A percentile compares a stretch with the other conserved stretches of the same genome.
Evolutionary conservation across 2,797 vertebrate species (phyloP).

Genomic region (Champsocephalus gunnari): DNA sequence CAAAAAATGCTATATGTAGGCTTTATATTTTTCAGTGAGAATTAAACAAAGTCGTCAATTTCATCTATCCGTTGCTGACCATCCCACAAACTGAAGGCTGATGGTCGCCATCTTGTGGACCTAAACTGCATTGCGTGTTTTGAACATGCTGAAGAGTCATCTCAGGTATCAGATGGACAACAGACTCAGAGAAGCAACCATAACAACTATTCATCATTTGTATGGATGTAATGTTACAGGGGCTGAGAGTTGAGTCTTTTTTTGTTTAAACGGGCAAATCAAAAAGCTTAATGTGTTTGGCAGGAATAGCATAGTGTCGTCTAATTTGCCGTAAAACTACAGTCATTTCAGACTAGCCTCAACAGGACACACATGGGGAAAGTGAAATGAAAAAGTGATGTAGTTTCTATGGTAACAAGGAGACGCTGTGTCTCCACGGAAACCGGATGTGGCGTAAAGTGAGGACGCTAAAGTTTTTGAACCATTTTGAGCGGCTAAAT

Average conservation of each 20-base stretch:
- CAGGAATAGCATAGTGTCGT: neutral
- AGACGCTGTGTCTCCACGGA: slow-evolving; percentile 54
- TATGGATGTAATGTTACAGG: neutral
- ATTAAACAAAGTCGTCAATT: slow-evolving; percentile 14
- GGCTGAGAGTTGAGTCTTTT: neutral
- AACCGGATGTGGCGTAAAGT: slow-evolving; percentile 74
- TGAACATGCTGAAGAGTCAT: neutral
- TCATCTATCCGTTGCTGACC: neutral
- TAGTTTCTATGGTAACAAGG: slow-evolving; percentile 68
- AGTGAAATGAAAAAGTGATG: neutral
- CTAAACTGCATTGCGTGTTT: neutral
- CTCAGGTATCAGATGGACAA: neutral
- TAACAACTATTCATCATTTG: neutral
- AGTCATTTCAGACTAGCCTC: no score
- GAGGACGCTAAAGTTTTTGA: slow-evolving; percentile 71
- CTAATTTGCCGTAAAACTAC: neutral
- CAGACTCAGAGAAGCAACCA: neutral
- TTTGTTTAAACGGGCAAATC: neutral
- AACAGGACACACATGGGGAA: no score
- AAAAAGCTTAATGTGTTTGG: neutral
- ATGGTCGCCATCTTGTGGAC: slow-evolving; percentile 66
- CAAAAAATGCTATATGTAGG: no score
- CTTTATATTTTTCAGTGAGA: neutral
- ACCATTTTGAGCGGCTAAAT: slow-evolving; percentile 69
- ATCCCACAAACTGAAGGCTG: neutral